These are phyloP conservation scores for Ptyas mucosa DNA, from an alignment of 2,113 vertebrate species.

Conservation along the genomic window DNA sequence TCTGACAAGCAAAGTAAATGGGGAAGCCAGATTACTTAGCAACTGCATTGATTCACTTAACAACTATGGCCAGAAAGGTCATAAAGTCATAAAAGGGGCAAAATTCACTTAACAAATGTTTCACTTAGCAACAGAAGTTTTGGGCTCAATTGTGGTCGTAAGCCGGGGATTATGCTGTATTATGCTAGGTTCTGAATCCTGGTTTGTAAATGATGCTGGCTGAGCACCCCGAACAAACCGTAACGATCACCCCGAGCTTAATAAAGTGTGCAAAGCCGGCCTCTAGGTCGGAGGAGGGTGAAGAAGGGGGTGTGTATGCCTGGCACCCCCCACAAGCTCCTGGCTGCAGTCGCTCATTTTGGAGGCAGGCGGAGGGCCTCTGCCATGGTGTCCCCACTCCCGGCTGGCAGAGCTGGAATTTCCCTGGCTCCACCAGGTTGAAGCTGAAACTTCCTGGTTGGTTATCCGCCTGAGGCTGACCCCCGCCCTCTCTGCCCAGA, in stretches of 20 bases:
- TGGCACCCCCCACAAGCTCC: not conserved
- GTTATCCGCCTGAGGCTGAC: not conserved
- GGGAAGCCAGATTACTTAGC: too few relatives aligned
- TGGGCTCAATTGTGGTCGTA: not conserved
- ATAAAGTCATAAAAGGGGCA: not conserved
- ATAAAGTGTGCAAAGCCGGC: not conserved
- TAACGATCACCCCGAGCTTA: not conserved
- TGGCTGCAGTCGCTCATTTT: not conserved
- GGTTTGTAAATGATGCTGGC: not conserved
- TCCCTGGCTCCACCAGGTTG: not conserved
- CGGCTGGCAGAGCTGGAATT: not conserved
- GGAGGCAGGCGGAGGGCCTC: not conserved
- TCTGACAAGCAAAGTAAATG: not conserved
- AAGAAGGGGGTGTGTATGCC: not conserved
- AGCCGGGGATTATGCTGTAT: not conserved
- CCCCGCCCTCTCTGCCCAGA: not conserved
- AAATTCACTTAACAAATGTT: not conserved
- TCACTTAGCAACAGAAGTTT: not conserved
- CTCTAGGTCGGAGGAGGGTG: not conserved
- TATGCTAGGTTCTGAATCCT: not conserved
- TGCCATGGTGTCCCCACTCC: not conserved
- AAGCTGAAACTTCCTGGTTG: not conserved
- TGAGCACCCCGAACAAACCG: not conserved
- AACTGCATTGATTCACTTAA: not conserved
- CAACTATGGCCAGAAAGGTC: not conserved